Evolutionary conservation across 2,797 vertebrate species (phyloP).

Genomic region (Hemitrygon akajei): DNA sequence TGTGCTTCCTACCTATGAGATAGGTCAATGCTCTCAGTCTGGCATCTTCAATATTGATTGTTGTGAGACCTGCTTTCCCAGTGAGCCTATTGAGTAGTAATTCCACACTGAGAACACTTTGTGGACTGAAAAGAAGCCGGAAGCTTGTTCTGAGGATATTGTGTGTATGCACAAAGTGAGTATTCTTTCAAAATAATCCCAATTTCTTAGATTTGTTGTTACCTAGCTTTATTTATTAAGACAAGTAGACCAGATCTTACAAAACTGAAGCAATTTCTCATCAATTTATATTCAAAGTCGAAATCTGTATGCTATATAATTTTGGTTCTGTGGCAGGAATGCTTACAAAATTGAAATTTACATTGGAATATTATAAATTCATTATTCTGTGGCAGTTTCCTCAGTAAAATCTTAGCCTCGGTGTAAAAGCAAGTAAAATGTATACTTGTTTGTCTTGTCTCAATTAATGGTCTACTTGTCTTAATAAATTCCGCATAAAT

Average conservation of each 20-base stretch:
- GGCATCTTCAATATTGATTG: conserved; percentile 30
- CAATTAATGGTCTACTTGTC: too few relatives aligned
- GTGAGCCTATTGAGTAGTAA: conserved; percentile 26
- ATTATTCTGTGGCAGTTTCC: not conserved
- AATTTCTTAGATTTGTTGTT: not conserved
- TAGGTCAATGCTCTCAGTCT: conserved; percentile 33
- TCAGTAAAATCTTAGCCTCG: not conserved
- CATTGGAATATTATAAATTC: not conserved
- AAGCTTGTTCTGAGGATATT: not conserved
- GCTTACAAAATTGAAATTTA: not conserved
- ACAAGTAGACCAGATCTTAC: not conserved
- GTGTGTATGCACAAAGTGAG: conserved; percentile 13
- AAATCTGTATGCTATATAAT: not conserved
- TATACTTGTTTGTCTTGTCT: not conserved
- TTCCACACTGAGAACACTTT: conserved; percentile 14
- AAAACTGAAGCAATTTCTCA: not conserved
- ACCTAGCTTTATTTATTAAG: not conserved
- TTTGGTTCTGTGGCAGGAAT: not conserved
- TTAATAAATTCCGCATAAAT: not conserved
- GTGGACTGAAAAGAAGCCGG: conserved; percentile 14
- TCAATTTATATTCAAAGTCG: conserved; percentile 13
- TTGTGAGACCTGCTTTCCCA: not conserved
- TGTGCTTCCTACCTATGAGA: not conserved
- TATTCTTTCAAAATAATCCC: not conserved
- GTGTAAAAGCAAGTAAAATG: not conserved